These are phyloP conservation scores for Pogonocichla stellata DNA, from an alignment of 2,113 vertebrate species.

Conservation along the genomic window DNA sequence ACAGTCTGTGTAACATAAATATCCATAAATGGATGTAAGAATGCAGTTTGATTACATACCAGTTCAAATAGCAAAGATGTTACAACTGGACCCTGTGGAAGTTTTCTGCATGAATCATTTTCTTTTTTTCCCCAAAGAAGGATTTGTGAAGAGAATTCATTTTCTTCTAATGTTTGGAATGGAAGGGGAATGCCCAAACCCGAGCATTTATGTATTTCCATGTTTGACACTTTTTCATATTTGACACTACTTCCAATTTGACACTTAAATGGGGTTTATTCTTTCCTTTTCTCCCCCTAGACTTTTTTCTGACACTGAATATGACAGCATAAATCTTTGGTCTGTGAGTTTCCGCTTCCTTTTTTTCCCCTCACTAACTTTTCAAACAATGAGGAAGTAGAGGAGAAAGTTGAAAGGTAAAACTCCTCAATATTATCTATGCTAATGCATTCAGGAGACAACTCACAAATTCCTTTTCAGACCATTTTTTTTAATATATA, in stretches of 20 bases:
- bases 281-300: neutral
- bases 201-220: neutral
- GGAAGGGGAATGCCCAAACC: neutral
- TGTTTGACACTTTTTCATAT: neutral
- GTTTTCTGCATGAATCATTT: neutral
- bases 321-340: neutral
- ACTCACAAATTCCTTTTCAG: neutral
- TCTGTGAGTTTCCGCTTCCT: neutral
- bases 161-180: neutral
- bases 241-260: neutral
- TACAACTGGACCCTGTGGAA: neutral
- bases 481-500: neutral
- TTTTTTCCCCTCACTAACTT: neutral
- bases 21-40: neutral
- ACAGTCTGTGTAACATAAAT: neutral
- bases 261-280: neutral
- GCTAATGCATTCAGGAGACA: neutral
- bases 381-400: neutral
- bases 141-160: neutral
- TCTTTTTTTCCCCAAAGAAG: neutral
- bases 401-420: neutral
- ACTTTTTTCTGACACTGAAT: neutral
- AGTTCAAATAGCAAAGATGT: slow-evolving; percentile 3
- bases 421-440: neutral
- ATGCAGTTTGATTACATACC: slow-evolving; percentile 15